Evolutionary conservation across 2,113 vertebrate species (phyloP).

Genomic region (Carettochelys insculpta): DNA sequence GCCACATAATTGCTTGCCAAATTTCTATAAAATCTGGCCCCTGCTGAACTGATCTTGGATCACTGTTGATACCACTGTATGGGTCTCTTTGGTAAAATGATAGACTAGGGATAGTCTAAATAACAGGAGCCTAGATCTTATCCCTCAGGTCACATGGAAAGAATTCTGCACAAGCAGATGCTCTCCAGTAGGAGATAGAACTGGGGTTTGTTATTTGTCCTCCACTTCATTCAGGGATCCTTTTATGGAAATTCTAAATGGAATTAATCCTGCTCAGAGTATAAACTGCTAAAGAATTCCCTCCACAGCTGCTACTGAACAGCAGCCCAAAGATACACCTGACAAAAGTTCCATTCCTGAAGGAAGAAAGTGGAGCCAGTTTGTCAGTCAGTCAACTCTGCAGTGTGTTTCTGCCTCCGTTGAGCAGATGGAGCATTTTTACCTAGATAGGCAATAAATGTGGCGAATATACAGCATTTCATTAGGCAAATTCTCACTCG

Average conservation of each 20-base stretch:
- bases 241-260: not conserved
- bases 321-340: not conserved
- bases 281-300: not conserved
- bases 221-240: not conserved
- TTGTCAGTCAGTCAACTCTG: not conserved
- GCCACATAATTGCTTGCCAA: not conserved
- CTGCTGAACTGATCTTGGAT: not conserved
- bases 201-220: not conserved
- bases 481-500: too few species aligned
- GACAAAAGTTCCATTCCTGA: not conserved
- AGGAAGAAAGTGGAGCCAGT: not conserved
- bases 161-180: fast-evolving
- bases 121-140: not conserved
- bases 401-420: not conserved
- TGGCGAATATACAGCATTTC: too few species aligned
- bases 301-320: not conserved
- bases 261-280: fast-evolving
- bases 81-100: not conserved
- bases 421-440: not conserved
- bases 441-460: fast-evolving
- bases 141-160: not conserved
- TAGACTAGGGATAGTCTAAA: not conserved
- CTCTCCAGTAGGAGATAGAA: not conserved
- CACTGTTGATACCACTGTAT: not conserved
- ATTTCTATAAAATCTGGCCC: not conserved